Base-by-base conservation (phyloP, 2,113 vertebrate species). In the Thalassoma bifasciatum region DNA sequence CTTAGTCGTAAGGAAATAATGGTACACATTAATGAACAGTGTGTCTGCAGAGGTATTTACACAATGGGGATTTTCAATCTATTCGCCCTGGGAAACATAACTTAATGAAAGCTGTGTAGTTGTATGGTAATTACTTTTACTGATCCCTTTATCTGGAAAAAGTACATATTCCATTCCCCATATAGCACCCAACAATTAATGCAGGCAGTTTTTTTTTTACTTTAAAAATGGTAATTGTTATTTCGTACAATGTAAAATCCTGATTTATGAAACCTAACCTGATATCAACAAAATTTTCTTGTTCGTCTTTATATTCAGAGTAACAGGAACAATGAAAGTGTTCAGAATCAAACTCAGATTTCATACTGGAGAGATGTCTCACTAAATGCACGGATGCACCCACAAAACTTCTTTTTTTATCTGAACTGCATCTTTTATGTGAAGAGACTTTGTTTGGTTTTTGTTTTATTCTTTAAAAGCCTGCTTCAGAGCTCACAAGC, bases 381-480 rank as follows among this genome's bases (percentile, higher is more conserved):
- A n/a, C n/a, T n/a, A n/a, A n/a, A n/a, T n/a, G n/a, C n/a, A n/a
- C n/a, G n/a, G n/a, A n/a, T n/a, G n/a, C n/a, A n/a, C n/a, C n/a
- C n/a, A n/a, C n/a, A n/a, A n/a, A n/a, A n/a, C n/a, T n/a, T n/a
- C n/a, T n/a, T 74, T 37, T 68, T 70, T 62, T 70, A 51, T n/a
- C n/a, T n/a, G n/a, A n/a, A 30, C 30, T 30, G 30, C 30, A 30
- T 6, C 30, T 30, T 30, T 4, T 30, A 30, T 30, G 30, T 30
- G 30, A 30, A 30, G 3, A 30, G 30, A 30, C 30, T 30, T 30
- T 30, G 30, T 30, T 30, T 30, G 6, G 3, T 30, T 46, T 40
- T 77, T 80, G 68, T 69, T 53, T 64, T 69, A 67, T 52, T 44
- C 49, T 72, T 66, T 42, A 72, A 84, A 58, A 79, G 59, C 68